Base-by-base conservation (phyloP, 2,113 vertebrate species). In the Vidua chalybeata region DNA sequence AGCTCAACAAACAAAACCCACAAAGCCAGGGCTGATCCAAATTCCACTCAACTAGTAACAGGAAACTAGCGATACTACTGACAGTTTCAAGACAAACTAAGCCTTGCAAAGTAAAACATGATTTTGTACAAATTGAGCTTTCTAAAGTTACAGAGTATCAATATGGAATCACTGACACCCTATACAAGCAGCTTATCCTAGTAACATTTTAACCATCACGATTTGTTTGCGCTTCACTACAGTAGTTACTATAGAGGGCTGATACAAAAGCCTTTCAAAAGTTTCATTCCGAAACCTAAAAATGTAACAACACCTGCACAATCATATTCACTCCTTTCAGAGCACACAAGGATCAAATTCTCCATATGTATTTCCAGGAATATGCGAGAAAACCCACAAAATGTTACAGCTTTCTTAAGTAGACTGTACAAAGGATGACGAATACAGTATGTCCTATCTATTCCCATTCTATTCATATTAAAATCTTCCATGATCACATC, bases 171-270 rank as follows among this genome's bases (percentile, higher is more conserved):
- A 3, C 35, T 21, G 18, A 52, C 18, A 89, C 73, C 33, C 11
- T 30, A 35, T 1, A 0, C 2, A 82, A 46, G 13, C 13, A 59
- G 9, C 24, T 54, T 41, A 30, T 17, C 46, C 35, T 33, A 54
- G 37, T 15, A 84, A 51, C 18, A 28, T 58, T 68, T 39, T 61
- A 85, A 76, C 67, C 64, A 43, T 4, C 5, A 19, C 0, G 0
- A 46, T 37, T 43, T 35, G 45, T 39, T 87, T 71, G n/a, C n/a
- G 46, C 49, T 51, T 80, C 1, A 2, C 56, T 72, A n/a, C 1
- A 76, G 20, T 46, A 64, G 74, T 26, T 64, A 48, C 19, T 7
- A 8, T 4, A n/a, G 11, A 51, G 0, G 0, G 20, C 11, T 46
- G 24, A 69, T 31, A n/a, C 1, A 82, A 59, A 75, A 73, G 19